Percentiles rank a stretch among this genome's conserved stretches.
These are phyloP conservation scores for Thamnophis elegans DNA, from an alignment of 2,797 vertebrate species.

Conservation along the genomic window DNA sequence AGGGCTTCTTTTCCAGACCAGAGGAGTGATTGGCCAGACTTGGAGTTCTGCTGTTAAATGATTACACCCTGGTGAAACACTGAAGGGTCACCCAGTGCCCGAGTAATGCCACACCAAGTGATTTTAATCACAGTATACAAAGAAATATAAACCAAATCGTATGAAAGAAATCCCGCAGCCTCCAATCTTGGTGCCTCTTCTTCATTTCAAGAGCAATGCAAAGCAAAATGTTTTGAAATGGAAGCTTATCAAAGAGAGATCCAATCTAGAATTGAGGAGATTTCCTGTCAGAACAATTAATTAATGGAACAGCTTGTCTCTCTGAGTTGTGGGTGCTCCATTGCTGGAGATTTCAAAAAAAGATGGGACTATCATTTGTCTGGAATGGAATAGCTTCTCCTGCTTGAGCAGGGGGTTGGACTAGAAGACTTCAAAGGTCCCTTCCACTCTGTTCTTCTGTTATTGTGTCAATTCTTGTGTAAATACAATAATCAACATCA, in stretches of 20 bases:
- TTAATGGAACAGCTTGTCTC: too few species aligned
- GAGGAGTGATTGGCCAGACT: too few species aligned
- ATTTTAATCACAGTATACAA: too few species aligned
- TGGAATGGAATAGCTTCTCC: neutral
- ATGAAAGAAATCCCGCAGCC: neutral
- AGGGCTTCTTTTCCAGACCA: too few species aligned
- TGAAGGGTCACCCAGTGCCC: too few species aligned
- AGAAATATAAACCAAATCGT: too few species aligned
- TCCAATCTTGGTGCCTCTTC: neutral
- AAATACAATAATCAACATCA: neutral
- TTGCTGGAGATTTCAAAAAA: too few species aligned
- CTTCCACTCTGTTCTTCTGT: neutral
- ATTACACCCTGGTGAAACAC: too few species aligned
- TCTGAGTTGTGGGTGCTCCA: too few species aligned
- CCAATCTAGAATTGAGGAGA: neutral
- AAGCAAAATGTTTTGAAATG: neutral
- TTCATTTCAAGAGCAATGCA: neutral
- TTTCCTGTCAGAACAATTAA: neutral
- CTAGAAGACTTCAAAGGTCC: neutral
- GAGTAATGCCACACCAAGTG: too few species aligned
- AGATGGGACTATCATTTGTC: too few species aligned
- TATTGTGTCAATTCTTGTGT: too few species aligned
- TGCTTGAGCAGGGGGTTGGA: neutral
- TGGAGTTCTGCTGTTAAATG: neutral
- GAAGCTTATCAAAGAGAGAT: neutral